Evolutionary conservation across 2,888 invertebrate genomes (phyloP).

Genomic region (Megaustenia siamemsis): DNA sequence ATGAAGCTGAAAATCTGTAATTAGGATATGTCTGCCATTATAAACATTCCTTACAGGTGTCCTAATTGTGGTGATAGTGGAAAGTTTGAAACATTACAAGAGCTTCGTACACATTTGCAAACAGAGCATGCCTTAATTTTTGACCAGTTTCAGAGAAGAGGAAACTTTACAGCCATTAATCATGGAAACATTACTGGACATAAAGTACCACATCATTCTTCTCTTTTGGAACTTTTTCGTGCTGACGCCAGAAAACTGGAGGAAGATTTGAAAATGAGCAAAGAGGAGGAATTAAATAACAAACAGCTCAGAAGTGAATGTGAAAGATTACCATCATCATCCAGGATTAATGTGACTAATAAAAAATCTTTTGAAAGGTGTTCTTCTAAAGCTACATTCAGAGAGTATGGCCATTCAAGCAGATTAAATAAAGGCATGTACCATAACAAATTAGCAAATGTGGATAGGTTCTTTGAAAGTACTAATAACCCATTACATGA

Average conservation of each 20-base stretch:
- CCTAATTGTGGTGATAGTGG: constrained; percentile 68
- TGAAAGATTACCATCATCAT: background rate
- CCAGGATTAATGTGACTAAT: background rate
- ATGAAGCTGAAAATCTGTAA: background rate
- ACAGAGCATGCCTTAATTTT: constrained; percentile 66
- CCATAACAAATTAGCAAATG: background rate
- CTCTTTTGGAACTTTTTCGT: constrained; percentile 64
- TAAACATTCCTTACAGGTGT: constrained; percentile 70
- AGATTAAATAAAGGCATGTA: background rate
- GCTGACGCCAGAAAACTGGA: constrained; percentile 68
- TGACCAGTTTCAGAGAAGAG: constrained; percentile 45
- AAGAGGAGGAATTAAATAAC: constrained; percentile 66
- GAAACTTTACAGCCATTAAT: constrained; percentile 41
- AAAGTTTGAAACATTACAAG: constrained; percentile 68
- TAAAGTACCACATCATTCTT: constrained; percentile 56
- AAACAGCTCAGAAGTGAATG: constrained; percentile 53
- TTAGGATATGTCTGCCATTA: constrained; percentile 35
- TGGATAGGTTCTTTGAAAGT: background rate
- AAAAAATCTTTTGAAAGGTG: background rate
- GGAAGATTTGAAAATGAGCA: constrained; percentile 63
- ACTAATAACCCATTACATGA: background rate
- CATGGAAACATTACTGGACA: background rate
- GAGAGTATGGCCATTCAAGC: constrained; percentile 47
- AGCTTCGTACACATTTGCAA: constrained; percentile 70
- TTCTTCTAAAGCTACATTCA: constrained; percentile 26